Evolutionary conservation across 2,888 invertebrate species (phyloP).

Genomic region (Drosophila macrospina): DNA sequence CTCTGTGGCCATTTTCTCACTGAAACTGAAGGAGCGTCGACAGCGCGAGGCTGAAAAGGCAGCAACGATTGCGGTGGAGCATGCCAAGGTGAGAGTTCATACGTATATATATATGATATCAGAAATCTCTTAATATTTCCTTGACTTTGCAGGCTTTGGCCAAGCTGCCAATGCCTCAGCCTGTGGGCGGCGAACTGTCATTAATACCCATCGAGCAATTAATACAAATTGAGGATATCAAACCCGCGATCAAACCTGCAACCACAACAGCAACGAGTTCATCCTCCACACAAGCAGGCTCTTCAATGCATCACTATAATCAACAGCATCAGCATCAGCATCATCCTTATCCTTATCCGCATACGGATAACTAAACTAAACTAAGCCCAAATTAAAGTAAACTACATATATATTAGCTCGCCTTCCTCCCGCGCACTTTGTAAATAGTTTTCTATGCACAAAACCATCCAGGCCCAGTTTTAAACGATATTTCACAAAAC

Average conservation of each 20-base stretch:
- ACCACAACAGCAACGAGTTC: slow-evolving; percentile 40
- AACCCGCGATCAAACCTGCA: slow-evolving; percentile 77
- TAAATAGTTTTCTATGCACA: slow-evolving; percentile 76
- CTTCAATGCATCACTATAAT: slow-evolving; percentile 60
- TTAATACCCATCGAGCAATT: slow-evolving; percentile 94
- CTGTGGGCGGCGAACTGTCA: slow-evolving; percentile 91
- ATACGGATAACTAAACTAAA: slow-evolving; percentile 60
- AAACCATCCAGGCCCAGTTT: slow-evolving; percentile 49
- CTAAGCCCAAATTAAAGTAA: background rate
- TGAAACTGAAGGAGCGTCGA: slow-evolving; percentile 91
- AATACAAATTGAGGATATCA: slow-evolving; percentile 89
- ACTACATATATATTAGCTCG: background rate
- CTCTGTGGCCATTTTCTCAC: slow-evolving; percentile 93
- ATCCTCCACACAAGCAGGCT: slow-evolving; percentile 54
- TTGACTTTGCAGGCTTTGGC: slow-evolving; percentile 84
- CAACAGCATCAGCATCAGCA: slow-evolving; percentile 53
- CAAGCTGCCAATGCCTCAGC: slow-evolving; percentile 86
- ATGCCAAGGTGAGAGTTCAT: slow-evolving; percentile 84
- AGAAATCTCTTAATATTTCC: too few relatives aligned
- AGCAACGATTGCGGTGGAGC: slow-evolving; percentile 87
- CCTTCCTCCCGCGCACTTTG: slow-evolving; percentile 53
- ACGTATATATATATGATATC: background rate
- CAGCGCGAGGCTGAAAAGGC: slow-evolving; percentile 91
- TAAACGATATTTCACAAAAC: slow-evolving; percentile 38
- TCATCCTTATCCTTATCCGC: slow-evolving; percentile 49